Evolutionary conservation across 2,888 invertebrate species (phyloP).

Genomic region (Limnephilus auricula): DNA sequence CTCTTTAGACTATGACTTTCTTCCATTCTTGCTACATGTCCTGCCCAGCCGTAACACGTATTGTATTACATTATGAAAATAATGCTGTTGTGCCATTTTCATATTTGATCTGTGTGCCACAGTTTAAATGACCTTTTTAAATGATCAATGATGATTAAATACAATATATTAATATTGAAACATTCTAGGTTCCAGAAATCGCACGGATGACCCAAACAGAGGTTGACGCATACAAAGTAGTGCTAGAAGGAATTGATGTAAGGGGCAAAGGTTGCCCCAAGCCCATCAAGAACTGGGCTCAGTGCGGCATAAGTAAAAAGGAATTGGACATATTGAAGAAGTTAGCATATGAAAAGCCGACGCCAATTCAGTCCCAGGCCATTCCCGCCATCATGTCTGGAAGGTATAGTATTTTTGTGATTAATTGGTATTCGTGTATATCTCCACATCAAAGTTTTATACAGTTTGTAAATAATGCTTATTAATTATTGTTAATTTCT

Average conservation of each 20-base stretch:
- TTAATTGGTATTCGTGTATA: background rate
- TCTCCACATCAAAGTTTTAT: background rate
- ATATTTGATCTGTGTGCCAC: no score
- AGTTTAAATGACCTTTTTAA: background rate
- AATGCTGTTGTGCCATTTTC: background rate
- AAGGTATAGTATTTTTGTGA: conserved; percentile 74
- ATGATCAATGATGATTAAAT: no score
- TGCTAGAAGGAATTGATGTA: conserved; percentile 96
- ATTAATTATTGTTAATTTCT: background rate
- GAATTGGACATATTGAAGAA: conserved; percentile 95
- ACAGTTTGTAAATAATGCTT: background rate
- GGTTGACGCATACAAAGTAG: conserved; percentile 90
- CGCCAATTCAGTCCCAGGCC: conserved; percentile 98
- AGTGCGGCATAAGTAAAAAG: conserved; percentile 97
- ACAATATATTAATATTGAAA: background rate
- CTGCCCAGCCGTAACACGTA: background rate
- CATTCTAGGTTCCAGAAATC: conserved; percentile 91
- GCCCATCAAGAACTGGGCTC: conserved; percentile 97
- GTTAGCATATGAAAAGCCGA: conserved; percentile 95
- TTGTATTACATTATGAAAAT: background rate
- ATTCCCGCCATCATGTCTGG: conserved; percentile 98
- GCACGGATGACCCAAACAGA: conserved; percentile 93
- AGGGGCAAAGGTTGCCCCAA: conserved; percentile 98
- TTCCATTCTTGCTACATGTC: background rate
- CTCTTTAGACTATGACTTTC: background rate